These are phyloP conservation scores for Intellagama lesueurii DNA, from an alignment of 2,797 vertebrate species.

Conservation along the genomic window DNA sequence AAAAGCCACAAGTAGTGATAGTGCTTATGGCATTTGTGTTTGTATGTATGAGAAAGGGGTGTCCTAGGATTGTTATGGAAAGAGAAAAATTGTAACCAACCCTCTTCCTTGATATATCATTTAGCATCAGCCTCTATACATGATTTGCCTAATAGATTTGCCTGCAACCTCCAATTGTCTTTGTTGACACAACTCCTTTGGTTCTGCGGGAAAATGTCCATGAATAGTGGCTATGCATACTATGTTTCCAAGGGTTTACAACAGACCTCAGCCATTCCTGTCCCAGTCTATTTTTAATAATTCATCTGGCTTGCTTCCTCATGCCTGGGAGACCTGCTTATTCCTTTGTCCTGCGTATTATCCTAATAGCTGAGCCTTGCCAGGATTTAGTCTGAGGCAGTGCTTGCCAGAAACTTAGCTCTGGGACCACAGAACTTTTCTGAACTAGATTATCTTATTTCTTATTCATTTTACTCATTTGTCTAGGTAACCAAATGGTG, in stretches of 20 bases:
- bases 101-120: background rate
- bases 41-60: background rate
- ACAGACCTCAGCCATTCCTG: conserved; percentile 45
- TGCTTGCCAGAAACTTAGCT: background rate
- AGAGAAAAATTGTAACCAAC: background rate
- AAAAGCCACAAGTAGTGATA: background rate
- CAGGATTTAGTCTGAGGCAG: conserved; percentile 12
- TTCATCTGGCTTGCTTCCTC: conserved; percentile 58
- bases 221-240: background rate
- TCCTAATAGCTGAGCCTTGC: conserved; percentile 16
- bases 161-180: background rate
- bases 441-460: background rate
- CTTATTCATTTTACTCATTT: background rate
- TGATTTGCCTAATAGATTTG: background rate
- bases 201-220: conserved; percentile 17
- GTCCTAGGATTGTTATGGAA: background rate
- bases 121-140: background rate
- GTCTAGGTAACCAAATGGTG: too few species aligned
- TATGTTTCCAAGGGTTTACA: conserved; percentile 16
- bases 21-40: too few species aligned
- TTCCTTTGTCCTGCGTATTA: conserved; percentile 58
- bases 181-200: background rate
- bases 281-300: conserved; percentile 58
- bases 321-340: conserved; percentile 57
- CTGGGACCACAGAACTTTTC: conserved; percentile 12